Evolutionary conservation across 2,113 vertebrate genomes (phyloP).

Genomic region (Carassius gibelio): DNA sequence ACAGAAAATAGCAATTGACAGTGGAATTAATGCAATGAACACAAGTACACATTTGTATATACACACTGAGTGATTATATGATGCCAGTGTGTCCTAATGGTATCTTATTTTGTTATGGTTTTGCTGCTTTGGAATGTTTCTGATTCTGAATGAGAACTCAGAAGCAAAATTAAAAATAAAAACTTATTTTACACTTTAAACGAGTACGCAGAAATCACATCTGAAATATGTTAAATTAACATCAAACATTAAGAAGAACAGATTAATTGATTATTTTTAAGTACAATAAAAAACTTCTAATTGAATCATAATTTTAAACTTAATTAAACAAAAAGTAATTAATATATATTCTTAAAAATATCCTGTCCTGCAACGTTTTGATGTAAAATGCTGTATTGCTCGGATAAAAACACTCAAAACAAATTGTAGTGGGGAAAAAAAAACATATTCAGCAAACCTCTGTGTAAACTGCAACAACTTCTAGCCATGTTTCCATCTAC

Average conservation of each 20-base stretch:
- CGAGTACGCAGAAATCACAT: no score
- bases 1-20: background rate
- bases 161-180: no score
- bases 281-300: no score
- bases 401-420: background rate
- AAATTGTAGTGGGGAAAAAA: background rate
- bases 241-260: no score
- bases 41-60: background rate
- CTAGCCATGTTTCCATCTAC: no score
- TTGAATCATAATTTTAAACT: background rate
- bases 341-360: background rate
- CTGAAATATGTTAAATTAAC: no score
- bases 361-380: background rate
- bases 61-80: no score
- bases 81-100: background rate
- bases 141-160: no score
- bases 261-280: no score
- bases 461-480: background rate
- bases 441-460: background rate
- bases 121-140: background rate
- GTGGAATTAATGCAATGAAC: background rate
- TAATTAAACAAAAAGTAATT: background rate
- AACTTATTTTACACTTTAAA: no score
- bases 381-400: background rate
- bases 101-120: background rate